Conservation (phyloP, 2,113 vertebrate species). For the Serilophus lunatus region DNA sequence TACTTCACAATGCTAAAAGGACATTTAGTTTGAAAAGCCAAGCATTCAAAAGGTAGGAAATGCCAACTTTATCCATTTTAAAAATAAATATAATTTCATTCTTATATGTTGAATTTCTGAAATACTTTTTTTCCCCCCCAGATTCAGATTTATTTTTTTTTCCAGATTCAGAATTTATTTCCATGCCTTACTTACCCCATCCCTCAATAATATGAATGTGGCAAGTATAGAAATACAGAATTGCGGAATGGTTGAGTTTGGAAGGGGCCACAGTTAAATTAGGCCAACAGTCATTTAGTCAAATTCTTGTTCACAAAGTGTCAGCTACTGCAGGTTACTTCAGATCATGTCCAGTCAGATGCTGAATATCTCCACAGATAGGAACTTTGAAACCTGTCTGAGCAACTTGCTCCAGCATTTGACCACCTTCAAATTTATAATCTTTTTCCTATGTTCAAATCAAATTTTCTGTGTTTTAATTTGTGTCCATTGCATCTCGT, state of each 20-base stretch:
- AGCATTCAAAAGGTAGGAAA: background rate
- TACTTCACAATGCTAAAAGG: background rate
- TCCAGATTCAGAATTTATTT: background rate
- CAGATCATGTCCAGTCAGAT: background rate
- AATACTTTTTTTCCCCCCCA: no score
- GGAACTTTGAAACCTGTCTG: background rate
- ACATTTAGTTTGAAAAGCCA: background rate
- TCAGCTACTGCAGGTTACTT: background rate
- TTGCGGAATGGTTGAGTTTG: background rate
- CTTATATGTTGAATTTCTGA: background rate
- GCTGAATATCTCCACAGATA: background rate
- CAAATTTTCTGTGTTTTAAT: background rate
- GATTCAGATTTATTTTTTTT: background rate
- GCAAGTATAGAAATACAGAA: background rate
- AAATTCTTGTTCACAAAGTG: background rate
- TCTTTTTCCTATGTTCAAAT: background rate
- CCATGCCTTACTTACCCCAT: background rate
- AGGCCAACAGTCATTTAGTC: background rate
- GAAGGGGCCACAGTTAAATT: background rate
- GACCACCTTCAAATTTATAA: background rate
- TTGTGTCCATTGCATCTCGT: background rate
- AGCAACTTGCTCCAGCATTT: background rate
- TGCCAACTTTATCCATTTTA: background rate
- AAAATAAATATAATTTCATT: background rate
- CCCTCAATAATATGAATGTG: background rate